Percentiles rank a stretch among this genome's conserved stretches.
Evolutionary conservation across 2,888 invertebrate genomes (phyloP).

Genomic region (Melolontha melolontha): DNA sequence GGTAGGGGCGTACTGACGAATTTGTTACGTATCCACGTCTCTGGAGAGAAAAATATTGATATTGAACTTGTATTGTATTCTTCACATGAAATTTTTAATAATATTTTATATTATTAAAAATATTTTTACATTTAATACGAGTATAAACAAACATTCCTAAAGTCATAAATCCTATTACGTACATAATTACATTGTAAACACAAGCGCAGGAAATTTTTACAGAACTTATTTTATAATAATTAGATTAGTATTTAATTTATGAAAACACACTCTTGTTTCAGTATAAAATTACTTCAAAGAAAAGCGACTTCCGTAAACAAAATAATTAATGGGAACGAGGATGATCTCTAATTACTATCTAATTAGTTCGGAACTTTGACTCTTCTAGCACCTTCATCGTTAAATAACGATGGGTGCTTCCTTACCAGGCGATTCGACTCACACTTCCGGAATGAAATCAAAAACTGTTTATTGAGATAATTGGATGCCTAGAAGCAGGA

Average conservation of each 20-base stretch:
- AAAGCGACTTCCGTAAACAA: neutral
- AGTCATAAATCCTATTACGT: too few relatives aligned
- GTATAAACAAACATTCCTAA: too few relatives aligned
- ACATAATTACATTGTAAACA: too few relatives aligned
- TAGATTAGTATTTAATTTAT: neutral
- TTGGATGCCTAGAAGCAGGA: slow-evolving; percentile 15
- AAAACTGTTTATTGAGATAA: slow-evolving; percentile 35
- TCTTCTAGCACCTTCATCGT: slow-evolving; percentile 2
- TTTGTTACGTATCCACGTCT: too few relatives aligned
- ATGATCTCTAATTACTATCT: slow-evolving; percentile 18
- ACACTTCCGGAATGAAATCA: slow-evolving; percentile 10
- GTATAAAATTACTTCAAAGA: neutral
- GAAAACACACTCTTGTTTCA: neutral
- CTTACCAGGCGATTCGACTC: slow-evolving; percentile 14
- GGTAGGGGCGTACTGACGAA: too few relatives aligned
- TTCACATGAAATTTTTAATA: too few relatives aligned
- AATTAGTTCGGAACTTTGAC: slow-evolving; percentile 22
- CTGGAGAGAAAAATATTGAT: too few relatives aligned
- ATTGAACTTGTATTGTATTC: too few relatives aligned
- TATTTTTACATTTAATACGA: too few relatives aligned
- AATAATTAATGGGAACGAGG: slow-evolving; percentile 18
- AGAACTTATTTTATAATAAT: too few relatives aligned
- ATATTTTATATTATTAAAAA: too few relatives aligned
- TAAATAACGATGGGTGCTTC: slow-evolving; percentile 18
- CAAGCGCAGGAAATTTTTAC: too few relatives aligned